Base-by-base conservation (phyloP, 1,140 invertebrate genomes). In the Plodia interpunctella region DNA sequence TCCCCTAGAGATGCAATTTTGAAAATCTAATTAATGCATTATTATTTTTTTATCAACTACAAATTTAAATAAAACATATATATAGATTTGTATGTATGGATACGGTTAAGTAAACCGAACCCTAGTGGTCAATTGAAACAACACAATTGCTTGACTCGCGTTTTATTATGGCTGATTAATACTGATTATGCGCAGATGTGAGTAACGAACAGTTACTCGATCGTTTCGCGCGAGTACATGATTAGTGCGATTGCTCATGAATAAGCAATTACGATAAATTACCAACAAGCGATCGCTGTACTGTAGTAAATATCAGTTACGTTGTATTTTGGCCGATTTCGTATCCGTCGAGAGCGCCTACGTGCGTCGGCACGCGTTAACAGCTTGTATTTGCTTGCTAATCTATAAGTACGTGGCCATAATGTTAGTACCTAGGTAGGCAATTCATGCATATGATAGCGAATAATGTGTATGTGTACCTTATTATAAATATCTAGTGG, bases 331-430 rank as follows among this genome's bases (percentile, higher is more conserved):
- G 21, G 21, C 21, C 13, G 6, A 32, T 55, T 49, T 55, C 59
- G 53, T 60, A 59, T 32, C 30, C 30, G 30, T 32, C 30, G 30
- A 32, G 49, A 53, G 78, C 76, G 83, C 78, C 83, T 84, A 87
- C 83, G 83, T 87, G 83, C 78, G 66, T 55, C 58, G 64, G 59
- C 53, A 72, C 80, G 80, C 81, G 83, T 87, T 79, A 68, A 54
- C 83, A 51, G 17, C 49, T 51, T 20, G 19, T 35, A 35, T 35
- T 35, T 9, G 32, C 32, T 35, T 35, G 32, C 32, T 13, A 35
- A 35, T 35, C 8, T 35, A 13, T 11, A 25, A 6, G 6, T 25
- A 25, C 21, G 21, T 25, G 21, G 21, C 2, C 21, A 3, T 25
- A 25, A 3, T 25, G 21, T 25, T 25, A 25, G 2, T 25, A 25